These are phyloP conservation scores for Eremophila alpestris DNA, from an alignment of 2,797 vertebrate species.

Conservation along the genomic window DNA sequence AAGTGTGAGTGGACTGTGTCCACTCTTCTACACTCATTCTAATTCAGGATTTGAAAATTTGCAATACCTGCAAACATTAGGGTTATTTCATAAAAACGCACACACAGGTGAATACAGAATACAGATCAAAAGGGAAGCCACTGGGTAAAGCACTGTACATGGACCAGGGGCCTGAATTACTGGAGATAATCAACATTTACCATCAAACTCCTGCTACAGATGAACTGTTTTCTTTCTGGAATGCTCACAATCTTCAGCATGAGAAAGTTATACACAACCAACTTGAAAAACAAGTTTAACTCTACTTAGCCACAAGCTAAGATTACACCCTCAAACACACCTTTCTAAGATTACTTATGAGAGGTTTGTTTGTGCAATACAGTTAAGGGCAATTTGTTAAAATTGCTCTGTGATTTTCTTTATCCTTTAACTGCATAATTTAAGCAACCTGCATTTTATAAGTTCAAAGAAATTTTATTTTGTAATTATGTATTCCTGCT, in stretches of 20 bases:
- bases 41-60: not conserved
- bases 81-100: not conserved
- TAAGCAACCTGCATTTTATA: slow-evolving; percentile 60
- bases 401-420: slow-evolving; percentile 72
- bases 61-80: not conserved
- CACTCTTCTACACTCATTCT: not conserved
- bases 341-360: slow-evolving; percentile 73
- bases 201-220: slow-evolving; percentile 56
- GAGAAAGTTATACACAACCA: slow-evolving; percentile 77
- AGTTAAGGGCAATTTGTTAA: slow-evolving; percentile 74
- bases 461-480: slow-evolving; percentile 46
- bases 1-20: not conserved
- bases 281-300: slow-evolving; percentile 83
- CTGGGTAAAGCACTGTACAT: not conserved
- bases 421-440: slow-evolving; percentile 65
- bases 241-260: slow-evolving; percentile 76
- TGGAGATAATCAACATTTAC: slow-evolving; percentile 57
- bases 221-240: slow-evolving; percentile 65
- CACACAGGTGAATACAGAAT: not conserved
- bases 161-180: slow-evolving; percentile 10
- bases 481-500: slow-evolving; percentile 49
- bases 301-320: slow-evolving; percentile 72
- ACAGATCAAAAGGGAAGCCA: not conserved
- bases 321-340: slow-evolving; percentile 78
- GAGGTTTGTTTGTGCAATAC: slow-evolving; percentile 63